Conservation (phyloP, 37 sponge, comb jelly and placozoan genomes). For the Beroe ovata region DNA sequence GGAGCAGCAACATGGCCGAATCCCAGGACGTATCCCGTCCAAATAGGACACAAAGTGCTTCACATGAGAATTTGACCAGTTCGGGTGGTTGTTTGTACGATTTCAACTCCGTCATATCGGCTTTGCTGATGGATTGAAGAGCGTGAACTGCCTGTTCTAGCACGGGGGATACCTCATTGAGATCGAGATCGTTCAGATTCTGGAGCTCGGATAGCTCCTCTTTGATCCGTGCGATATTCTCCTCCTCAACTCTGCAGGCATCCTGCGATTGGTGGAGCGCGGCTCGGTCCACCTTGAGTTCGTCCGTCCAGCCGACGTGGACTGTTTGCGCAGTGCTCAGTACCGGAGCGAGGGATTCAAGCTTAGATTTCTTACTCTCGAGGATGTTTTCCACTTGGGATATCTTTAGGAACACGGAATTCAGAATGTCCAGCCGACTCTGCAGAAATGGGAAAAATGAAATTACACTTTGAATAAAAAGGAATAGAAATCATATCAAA, state of each 20-base stretch:
- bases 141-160: constrained; percentile 18
- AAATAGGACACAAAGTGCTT: constrained; percentile 7
- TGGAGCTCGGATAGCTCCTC: constrained; percentile 11
- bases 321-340: constrained; percentile 18
- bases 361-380: not conserved
- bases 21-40: constrained; percentile 42
- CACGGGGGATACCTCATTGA: constrained; percentile 48
- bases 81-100: constrained; percentile 32
- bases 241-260: constrained; percentile 25
- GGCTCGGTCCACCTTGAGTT: not conserved
- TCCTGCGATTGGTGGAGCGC: not conserved
- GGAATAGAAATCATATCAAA: too few species aligned
- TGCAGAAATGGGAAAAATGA: too few species aligned
- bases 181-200: constrained; percentile 27
- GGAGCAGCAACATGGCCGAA: constrained; percentile 1
- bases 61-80: not conserved
- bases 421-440: constrained; percentile 9
- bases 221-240: not conserved
- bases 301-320: constrained; percentile 27
- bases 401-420: constrained; percentile 24
- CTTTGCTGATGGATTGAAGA: not conserved
- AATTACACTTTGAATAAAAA: too few species aligned
- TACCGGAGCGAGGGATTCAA: not conserved
- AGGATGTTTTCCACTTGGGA: constrained; percentile 44
- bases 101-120: constrained; percentile 15